Conservation (phyloP, 2,797 vertebrate species). For the Pantherophis alleghaniensis region DNA sequence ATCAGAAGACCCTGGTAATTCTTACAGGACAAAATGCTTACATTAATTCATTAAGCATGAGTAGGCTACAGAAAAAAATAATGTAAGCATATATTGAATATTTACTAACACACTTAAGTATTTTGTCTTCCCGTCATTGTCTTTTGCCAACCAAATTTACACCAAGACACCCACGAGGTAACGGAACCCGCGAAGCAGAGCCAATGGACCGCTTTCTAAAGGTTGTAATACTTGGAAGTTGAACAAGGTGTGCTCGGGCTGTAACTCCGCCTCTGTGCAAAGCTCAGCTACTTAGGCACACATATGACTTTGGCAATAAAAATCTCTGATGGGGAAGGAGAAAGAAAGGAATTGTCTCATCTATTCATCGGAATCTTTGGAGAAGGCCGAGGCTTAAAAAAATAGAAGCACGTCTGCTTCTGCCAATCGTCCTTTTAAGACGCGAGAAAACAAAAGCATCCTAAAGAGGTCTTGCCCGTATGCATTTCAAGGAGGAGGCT, state of each 20-base stretch:
- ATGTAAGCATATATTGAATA: not conserved
- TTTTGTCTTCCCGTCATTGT: not conserved
- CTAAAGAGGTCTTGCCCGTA: not conserved
- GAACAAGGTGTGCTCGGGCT: not conserved
- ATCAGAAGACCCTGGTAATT: not conserved
- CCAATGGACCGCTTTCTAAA: not conserved
- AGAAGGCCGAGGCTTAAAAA: not conserved
- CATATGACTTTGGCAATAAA: not conserved
- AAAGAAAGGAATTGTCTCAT: too few species aligned
- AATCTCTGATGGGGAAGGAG: too few species aligned
- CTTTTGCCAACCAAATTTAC: not conserved
- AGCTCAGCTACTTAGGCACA: not conserved
- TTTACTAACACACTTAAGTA: not conserved
- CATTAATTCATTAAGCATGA: not conserved
- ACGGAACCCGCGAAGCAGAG: not conserved
- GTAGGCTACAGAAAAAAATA: not conserved
- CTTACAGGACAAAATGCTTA: not conserved
- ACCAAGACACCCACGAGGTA: not conserved
- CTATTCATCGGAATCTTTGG: not conserved
- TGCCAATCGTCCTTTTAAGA: too few species aligned
- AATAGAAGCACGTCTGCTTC: not conserved
- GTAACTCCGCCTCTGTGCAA: not conserved
- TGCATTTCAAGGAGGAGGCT: not conserved
- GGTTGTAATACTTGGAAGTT: too few species aligned
- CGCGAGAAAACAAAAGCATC: not conserved